Percentiles rank a stretch among this genome's conserved stretches.
These are phyloP conservation scores for Sinodicranocentrus sp. DNA, from an alignment of 2,888 invertebrate species.

Conservation along the genomic window DNA sequence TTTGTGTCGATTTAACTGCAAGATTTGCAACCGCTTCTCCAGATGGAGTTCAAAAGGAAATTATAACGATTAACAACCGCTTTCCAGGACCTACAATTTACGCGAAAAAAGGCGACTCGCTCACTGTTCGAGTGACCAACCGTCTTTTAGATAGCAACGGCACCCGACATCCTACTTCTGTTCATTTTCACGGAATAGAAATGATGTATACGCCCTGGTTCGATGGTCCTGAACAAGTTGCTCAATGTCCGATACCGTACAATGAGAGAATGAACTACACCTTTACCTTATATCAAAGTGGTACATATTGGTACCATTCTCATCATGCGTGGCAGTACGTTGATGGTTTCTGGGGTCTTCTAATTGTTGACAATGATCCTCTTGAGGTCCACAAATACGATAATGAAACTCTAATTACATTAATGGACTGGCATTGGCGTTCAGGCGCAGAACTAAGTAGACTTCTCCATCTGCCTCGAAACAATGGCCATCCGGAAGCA, in stretches of 20 bases:
- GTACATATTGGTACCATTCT: conserved; percentile 50
- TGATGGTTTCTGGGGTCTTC: conserved; percentile 42
- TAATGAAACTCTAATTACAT: conserved; percentile 20
- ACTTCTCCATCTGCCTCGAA: not conserved
- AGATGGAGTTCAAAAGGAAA: conserved; percentile 34
- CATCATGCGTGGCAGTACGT: conserved; percentile 45
- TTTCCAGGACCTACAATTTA: conserved; percentile 44
- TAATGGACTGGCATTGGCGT: conserved; percentile 40
- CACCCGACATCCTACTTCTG: conserved; percentile 76
- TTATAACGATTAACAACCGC: conserved; percentile 31
- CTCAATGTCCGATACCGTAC: conserved; percentile 79
- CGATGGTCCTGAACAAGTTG: conserved; percentile 79
- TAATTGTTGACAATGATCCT: conserved; percentile 19
- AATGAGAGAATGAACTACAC: conserved; percentile 72
- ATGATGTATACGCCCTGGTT: conserved; percentile 77
- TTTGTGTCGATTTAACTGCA: conserved; percentile 11
- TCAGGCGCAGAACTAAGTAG: not conserved
- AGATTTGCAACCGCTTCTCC: conserved; percentile 10
- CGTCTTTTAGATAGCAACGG: not conserved
- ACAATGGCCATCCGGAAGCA: not conserved
- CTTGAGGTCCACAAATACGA: conserved; percentile 19
- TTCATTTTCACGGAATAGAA: conserved; percentile 81
- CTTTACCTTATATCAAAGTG: conserved; percentile 68
- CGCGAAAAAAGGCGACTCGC: not conserved
- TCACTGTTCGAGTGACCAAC: conserved; percentile 9